Conservation (phyloP, 2,113 vertebrate genomes). For the Australoheros scitulus region DNA sequence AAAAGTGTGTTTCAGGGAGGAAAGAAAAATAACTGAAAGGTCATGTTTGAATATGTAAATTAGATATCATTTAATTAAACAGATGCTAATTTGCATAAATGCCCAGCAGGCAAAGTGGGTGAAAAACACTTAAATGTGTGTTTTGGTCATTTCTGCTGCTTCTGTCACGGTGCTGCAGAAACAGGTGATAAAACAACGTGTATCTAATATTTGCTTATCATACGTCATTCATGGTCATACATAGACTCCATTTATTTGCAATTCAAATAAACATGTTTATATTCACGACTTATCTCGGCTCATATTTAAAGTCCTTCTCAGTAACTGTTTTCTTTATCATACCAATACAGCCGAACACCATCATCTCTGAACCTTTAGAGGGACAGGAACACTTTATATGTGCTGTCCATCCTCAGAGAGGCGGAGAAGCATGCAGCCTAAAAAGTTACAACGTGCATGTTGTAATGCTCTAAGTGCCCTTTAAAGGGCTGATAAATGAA, state of each 20-base stretch:
- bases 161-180: neutral
- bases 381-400: too few species aligned
- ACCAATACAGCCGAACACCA: neutral
- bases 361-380: neutral
- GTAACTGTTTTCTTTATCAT: neutral
- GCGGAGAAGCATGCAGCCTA: too few species aligned
- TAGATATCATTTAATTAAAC: too few species aligned
- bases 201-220: conserved; percentile 1
- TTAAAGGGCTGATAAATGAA: neutral
- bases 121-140: too few species aligned
- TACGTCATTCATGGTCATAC: neutral
- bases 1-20: neutral
- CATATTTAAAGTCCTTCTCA: neutral
- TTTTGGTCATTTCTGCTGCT: neutral
- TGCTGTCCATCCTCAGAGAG: too few species aligned
- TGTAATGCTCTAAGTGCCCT: too few species aligned
- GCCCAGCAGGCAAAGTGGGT: too few species aligned
- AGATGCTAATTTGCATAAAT: too few species aligned
- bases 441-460: too few species aligned
- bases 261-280: neutral
- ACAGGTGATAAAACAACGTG: neutral
- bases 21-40: neutral
- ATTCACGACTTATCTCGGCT: neutral
- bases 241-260: neutral
- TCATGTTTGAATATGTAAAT: too few species aligned